These are phyloP conservation scores for Holacanthus passer DNA, from an alignment of 2,113 vertebrate species.

Conservation along the genomic window DNA sequence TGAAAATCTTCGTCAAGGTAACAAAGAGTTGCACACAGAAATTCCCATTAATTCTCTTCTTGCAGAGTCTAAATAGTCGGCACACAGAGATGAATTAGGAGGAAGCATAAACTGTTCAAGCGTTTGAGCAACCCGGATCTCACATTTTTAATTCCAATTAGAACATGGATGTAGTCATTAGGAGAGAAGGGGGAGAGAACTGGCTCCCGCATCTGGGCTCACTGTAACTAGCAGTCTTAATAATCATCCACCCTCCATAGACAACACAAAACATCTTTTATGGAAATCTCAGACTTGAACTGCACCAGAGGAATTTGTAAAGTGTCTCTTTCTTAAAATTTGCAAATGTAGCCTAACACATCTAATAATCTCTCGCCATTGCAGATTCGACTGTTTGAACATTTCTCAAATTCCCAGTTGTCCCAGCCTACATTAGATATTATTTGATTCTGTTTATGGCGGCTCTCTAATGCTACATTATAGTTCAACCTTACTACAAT, in stretches of 20 bases:
- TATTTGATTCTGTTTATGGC: not conserved
- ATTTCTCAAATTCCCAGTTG: not conserved
- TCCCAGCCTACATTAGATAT: not conserved
- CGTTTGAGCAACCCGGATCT: not conserved
- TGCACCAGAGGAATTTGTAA: not conserved
- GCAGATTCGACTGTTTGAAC: not conserved
- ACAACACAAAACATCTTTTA: not conserved
- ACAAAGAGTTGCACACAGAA: not conserved
- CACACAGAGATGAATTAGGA: not conserved
- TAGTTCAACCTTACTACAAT: too few species aligned
- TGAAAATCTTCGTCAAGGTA: not conserved
- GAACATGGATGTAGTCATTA: conserved; percentile 11
- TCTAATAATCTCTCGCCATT: not conserved
- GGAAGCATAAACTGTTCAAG: not conserved
- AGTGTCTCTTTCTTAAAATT: not conserved
- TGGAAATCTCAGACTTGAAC: not conserved
- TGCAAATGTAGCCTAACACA: not conserved
- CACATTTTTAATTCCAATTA: conserved; percentile 3
- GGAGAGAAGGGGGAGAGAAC: not conserved
- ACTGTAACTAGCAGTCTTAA: conserved; percentile 7
- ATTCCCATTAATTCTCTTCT: not conserved
- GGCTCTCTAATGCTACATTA: not conserved
- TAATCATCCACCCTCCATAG: not conserved
- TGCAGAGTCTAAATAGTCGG: conserved; percentile 2
- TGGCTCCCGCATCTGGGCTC: not conserved